Evolutionary conservation across 2,113 vertebrate genomes (phyloP).

Genomic region (Macaca fascicularis): DNA sequence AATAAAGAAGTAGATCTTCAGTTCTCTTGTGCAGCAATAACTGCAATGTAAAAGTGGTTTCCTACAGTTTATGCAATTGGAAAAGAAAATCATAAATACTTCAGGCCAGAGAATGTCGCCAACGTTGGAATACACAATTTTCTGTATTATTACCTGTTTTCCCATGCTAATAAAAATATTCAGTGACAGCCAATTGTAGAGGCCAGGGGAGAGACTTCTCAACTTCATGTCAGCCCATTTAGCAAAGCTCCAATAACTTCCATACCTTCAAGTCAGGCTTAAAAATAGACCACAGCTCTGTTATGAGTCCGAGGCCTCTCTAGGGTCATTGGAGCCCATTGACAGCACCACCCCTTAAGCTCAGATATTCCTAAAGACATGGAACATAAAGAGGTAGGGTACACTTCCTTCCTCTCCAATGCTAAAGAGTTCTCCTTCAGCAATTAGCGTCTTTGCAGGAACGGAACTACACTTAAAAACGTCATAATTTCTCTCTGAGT

Average conservation of each 20-base stretch:
- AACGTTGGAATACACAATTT: background rate
- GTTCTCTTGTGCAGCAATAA: background rate
- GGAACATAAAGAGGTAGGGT: background rate
- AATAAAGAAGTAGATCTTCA: background rate
- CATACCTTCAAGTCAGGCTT: background rate
- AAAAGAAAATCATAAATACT: constrained; percentile 17
- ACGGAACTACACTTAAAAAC: background rate
- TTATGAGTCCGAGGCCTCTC: background rate
- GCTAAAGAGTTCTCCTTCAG: background rate
- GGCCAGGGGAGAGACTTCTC: background rate
- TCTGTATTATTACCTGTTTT: background rate
- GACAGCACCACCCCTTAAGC: background rate
- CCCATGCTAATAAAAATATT: background rate
- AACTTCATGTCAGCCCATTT: background rate
- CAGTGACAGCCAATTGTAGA: background rate
- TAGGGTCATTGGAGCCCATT: background rate
- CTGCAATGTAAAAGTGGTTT: background rate
- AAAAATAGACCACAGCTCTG: background rate
- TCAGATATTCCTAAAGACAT: background rate
- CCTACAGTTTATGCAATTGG: background rate
- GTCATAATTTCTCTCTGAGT: background rate
- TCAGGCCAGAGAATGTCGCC: background rate
- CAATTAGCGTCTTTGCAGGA: background rate
- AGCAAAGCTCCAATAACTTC: background rate
- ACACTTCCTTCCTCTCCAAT: background rate